Evolutionary conservation across 2,797 vertebrate species (phyloP), one percentile per base, ranked within the genome.

Genomic region (Oophaga sylvatica): DNA sequence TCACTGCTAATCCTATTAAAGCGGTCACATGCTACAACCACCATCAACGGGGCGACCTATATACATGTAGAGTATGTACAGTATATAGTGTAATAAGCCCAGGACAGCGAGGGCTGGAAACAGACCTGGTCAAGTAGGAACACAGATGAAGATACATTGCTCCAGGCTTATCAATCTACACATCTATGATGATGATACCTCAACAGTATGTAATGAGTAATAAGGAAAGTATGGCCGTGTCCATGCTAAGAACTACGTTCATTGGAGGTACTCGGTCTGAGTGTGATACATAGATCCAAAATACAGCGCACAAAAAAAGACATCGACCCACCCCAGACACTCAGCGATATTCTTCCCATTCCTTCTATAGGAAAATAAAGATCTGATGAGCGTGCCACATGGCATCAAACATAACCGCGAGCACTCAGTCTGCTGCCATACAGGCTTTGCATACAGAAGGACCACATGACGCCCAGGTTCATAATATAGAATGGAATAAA

Each of bases 1-100:
- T 62, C 82, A 20, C 57, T 62, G 53, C 41, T 84, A 84, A 84
- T 84, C 82, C 70, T 48, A 75, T 84, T 31, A 84, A 41, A 76
- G 17, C 17, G 22, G 70, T 84, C 82, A 84, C 70, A 76, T 60
- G 70, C 82, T 84, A n/a, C 35, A 84, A 57, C 41, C 29, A 80
- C 26, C 57, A 26, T 9, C 26, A 80, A 41, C 17, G 35, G 15
- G 22, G 15, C 60, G n/a, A 45, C 31, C 59, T 7, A 80, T 26
- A 45, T 63, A 80, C 20, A 48, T 10, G 12, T 20, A 48, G 71
- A 41, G 3, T 11, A 48, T 75, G 45, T 45, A 22, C 41, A 5
- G 10, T 48, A 48, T 73, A 48, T 22, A 73, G 71, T 22, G 71
- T 41, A 22, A n/a, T 1, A 10, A 53, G 11, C 71, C 19, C 20